Base-by-base conservation (phyloP, 2,797 vertebrate genomes). In the Cyclura pinguis region DNA sequence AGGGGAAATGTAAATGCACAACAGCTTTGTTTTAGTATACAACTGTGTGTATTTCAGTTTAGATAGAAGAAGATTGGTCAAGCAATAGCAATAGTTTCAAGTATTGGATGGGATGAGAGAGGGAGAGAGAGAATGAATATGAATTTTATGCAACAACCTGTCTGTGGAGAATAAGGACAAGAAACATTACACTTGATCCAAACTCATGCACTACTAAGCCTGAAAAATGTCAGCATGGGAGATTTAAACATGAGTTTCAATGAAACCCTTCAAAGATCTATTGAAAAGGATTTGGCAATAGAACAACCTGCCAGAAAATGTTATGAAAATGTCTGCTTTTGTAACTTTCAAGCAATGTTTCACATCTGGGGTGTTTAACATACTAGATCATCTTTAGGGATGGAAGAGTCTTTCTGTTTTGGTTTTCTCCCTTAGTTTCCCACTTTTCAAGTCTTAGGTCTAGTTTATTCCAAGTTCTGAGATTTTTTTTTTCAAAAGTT, bases 1-100 rank as follows among this genome's bases (percentile, higher is more conserved):
- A 81, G 35, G 50, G 4, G 22, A 77, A 78, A 91, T 80, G 73
- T 84, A 84, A 91, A 91, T 80, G 69, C 73, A 59, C 12, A 20
- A 24, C 29, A 32, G 81, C 81, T 88, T 83, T 88, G 67, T 86
- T 81, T 82, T 90, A 64, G 22, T n/a, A 35, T 82, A 52, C 78
- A 82, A 86, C 47, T 72, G 50, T 78, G 32, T 35, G 24, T 35
- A 81, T 90, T 82, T 86, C 67, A 86, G 84, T 20, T 32, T 82
- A 86, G 67, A 50, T 74, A 89, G 78, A 74, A 76, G 52, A 80
- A 81, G 78, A 90, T 22, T 67, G 77, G 22, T 72, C 64, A 18
- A 73, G 87, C 57, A 13, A 35, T 64, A 73, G 52, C 5, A 5
- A 84, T 73, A 35, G n/a, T 67, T 52, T 77, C 50, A 29, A 27